Percentiles rank a stretch among this genome's conserved stretches.
Conservation (phyloP, 2,888 invertebrate genomes). For the Drosophila meridionalis region DNA sequence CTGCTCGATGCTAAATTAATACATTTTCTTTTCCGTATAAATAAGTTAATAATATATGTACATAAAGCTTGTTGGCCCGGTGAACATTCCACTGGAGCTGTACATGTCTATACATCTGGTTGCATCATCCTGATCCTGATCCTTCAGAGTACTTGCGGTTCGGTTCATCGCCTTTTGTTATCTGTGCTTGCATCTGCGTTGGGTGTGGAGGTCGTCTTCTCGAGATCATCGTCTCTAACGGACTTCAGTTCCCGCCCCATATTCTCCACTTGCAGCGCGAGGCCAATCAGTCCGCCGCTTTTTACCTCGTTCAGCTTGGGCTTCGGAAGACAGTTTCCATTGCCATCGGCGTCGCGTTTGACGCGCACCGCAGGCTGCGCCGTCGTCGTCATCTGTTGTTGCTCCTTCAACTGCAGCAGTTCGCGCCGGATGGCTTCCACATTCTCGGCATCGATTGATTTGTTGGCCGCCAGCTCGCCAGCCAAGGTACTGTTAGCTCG, state of each 20-base stretch:
- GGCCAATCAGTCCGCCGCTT: constrained; percentile 18
- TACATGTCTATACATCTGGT: constrained; percentile 9
- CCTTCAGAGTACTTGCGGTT: constrained; percentile 9
- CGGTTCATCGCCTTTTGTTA: constrained; percentile 23
- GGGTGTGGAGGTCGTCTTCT: constrained; percentile 19
- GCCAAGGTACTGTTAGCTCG: constrained; percentile 46
- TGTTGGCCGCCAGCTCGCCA: constrained; percentile 23
- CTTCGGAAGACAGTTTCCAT: constrained; percentile 74
- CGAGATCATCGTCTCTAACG: constrained; percentile 62
- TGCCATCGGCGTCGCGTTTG: constrained; percentile 62
- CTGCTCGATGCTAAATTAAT: constrained; percentile 47
- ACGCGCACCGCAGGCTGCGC: constrained; percentile 45
- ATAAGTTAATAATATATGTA: constrained; percentile 55
- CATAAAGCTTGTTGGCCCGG: constrained; percentile 62
- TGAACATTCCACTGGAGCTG: constrained; percentile 27
- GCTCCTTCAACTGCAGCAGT: constrained; percentile 72
- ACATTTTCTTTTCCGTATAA: constrained; percentile 24
- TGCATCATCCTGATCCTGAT: constrained; percentile 3
- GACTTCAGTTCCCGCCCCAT: constrained; percentile 83
- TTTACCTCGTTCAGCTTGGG: constrained; percentile 62
- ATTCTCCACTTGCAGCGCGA: constrained; percentile 68
- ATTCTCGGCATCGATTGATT: constrained; percentile 51
- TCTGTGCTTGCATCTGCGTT: background rate
- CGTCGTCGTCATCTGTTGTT: constrained; percentile 25
- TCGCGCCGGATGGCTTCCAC: constrained; percentile 82